Percentiles rank a stretch among this genome's conserved stretches.
These are phyloP conservation scores for Drosophila ezoana DNA, from an alignment of 2,888 invertebrate species.

Conservation along the genomic window DNA sequence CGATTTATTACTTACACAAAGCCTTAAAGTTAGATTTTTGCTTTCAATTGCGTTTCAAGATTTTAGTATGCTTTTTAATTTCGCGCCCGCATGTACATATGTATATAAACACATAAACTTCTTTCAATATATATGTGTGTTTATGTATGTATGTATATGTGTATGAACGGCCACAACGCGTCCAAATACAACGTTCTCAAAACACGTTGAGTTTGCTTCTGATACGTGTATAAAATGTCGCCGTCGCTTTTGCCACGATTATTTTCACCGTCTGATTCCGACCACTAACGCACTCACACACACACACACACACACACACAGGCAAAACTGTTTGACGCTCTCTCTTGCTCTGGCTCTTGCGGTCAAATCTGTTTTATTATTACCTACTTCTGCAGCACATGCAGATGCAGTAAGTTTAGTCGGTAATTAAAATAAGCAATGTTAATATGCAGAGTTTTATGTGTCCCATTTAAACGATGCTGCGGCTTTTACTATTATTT, in stretches of 20 bases:
- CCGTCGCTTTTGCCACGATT: constrained; percentile 66
- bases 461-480: not conserved
- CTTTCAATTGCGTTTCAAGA: constrained; percentile 63
- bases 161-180: constrained; percentile 37
- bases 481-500: constrained; percentile 11
- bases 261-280: constrained; percentile 58
- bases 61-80: constrained; percentile 41
- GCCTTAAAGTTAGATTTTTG: constrained; percentile 35
- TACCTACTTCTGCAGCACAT: constrained; percentile 27
- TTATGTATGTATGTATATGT: constrained; percentile 2
- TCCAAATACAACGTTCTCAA: constrained; percentile 60
- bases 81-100: constrained; percentile 61
- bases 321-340: constrained; percentile 16
- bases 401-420: constrained; percentile 19
- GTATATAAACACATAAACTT: constrained; percentile 26
- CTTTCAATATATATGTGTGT: constrained; percentile 15
- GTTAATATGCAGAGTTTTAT: not conserved
- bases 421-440: constrained; percentile 7
- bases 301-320: constrained; percentile 5
- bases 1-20: constrained; percentile 59
- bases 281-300: constrained; percentile 16
- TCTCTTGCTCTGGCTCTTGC: constrained; percentile 32
- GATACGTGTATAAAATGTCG: constrained; percentile 58
- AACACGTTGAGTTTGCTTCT: constrained; percentile 66
- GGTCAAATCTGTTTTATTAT: constrained; percentile 27